Conservation (phyloP, 2,113 vertebrate genomes). For the Coregonus clupeaformis region DNA sequence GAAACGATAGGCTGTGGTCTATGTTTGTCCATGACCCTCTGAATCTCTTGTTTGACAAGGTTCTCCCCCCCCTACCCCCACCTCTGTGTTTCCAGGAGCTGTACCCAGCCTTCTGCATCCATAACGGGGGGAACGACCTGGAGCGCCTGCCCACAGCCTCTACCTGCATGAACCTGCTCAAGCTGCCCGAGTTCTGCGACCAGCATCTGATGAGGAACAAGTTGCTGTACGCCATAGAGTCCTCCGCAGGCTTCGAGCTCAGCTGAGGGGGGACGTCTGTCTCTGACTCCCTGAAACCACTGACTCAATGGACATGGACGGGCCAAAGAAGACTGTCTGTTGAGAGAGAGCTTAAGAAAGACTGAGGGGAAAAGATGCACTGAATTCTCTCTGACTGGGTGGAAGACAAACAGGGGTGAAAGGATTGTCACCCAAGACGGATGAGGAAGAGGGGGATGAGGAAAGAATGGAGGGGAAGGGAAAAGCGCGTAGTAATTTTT, state of each 20-base stretch:
- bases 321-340: slow-evolving; percentile 18
- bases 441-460: neutral
- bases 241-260: slow-evolving; percentile 94
- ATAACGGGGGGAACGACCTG: slow-evolving; percentile 92
- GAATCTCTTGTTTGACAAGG: neutral
- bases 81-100: slow-evolving; percentile 81
- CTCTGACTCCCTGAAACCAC: slow-evolving; percentile 26
- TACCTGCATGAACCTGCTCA: slow-evolving; percentile 99
- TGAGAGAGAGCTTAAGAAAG: neutral
- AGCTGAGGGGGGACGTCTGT: slow-evolving; percentile 79
- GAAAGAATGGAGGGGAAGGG: neutral
- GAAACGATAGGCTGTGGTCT: too few species aligned
- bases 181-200: slow-evolving; percentile 95
- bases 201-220: slow-evolving; percentile 91
- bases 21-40: neutral
- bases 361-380: neutral
- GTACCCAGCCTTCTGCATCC: slow-evolving; percentile 97
- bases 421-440: neutral
- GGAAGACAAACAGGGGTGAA: neutral
- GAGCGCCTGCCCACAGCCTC: slow-evolving; percentile 96
- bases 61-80: neutral
- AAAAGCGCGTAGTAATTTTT: slow-evolving; percentile 19
- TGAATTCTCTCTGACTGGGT: neutral
- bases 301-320: slow-evolving; percentile 17
- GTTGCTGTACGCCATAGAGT: slow-evolving; percentile 96